phyloP scores from a whole-genome alignment of 2,797 vertebrate species.

The Tenualosa ilisha region DNA sequence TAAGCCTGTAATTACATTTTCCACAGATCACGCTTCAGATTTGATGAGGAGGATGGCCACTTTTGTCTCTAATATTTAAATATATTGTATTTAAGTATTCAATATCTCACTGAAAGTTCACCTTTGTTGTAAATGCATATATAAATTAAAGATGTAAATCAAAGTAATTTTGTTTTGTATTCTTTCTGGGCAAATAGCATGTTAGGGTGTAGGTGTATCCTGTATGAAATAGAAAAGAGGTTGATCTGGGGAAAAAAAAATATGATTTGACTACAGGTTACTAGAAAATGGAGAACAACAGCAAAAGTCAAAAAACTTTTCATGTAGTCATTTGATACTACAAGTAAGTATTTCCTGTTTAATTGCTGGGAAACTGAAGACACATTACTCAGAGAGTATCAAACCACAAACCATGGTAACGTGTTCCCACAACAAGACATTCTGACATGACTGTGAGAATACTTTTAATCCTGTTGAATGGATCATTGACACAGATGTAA shows the following conservation, averaged over 20 bases:
- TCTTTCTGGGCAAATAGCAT: not conserved
- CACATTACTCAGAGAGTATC: not conserved
- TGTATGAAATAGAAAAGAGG: not conserved
- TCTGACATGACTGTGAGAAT: not conserved
- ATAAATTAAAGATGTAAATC: conserved; percentile 45
- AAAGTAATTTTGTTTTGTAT: not conserved
- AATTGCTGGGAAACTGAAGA: not conserved
- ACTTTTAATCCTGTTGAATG: not conserved
- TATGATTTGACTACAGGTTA: too few relatives aligned
- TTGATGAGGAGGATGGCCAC: conserved; percentile 58
- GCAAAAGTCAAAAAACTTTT: not conserved
- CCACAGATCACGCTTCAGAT: conserved; percentile 35
- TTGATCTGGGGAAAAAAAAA: too few relatives aligned
- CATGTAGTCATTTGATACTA: not conserved
- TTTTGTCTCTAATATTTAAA: conserved; percentile 56
- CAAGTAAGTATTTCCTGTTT: not conserved
- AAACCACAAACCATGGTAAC: not conserved
- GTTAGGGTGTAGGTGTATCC: not conserved
- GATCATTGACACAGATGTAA: not conserved
- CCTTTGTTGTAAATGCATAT: conserved; percentile 26
- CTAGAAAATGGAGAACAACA: not conserved
- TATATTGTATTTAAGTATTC: conserved; percentile 68
- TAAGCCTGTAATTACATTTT: conserved; percentile 32
- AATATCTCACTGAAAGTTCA: conserved; percentile 24
- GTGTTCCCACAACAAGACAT: not conserved